These are phyloP conservation scores for Zosterops lateralis DNA, from an alignment of 2,113 vertebrate species.

Conservation along the genomic window DNA sequence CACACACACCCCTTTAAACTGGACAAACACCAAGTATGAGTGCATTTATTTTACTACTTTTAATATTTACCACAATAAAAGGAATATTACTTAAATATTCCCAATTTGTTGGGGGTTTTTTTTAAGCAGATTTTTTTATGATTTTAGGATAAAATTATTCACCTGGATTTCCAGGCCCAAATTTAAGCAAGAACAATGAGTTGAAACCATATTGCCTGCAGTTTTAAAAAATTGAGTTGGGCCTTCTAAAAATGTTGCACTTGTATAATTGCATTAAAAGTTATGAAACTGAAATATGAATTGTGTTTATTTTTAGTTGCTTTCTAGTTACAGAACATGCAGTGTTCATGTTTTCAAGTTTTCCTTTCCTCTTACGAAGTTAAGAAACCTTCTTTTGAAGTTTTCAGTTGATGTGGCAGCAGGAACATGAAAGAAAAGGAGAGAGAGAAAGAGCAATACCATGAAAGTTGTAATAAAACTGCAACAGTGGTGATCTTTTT, in stretches of 20 bases:
- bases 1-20: not conserved
- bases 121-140: not conserved
- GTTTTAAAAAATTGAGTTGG: not conserved
- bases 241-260: not conserved
- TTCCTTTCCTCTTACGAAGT: not conserved
- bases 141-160: not conserved
- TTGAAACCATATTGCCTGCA: not conserved
- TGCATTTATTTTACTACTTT: not conserved
- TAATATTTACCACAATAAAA: not conserved
- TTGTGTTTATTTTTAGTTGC: not conserved
- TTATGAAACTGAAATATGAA: not conserved
- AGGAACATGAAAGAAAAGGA: not conserved
- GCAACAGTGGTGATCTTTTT: not conserved
- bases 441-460: not conserved
- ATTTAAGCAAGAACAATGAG: not conserved
- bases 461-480: not conserved
- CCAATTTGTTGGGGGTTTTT: not conserved
- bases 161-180: not conserved
- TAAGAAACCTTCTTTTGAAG: not conserved
- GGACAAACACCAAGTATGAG: constrained; percentile 11
- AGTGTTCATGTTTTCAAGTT: not conserved
- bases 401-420: not conserved
- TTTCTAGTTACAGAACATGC: not conserved
- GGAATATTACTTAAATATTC: not conserved
- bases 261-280: not conserved